Percentiles rank a stretch among this genome's conserved stretches.
Conservation (phyloP, 2,797 vertebrate species). For the Alca torda region DNA sequence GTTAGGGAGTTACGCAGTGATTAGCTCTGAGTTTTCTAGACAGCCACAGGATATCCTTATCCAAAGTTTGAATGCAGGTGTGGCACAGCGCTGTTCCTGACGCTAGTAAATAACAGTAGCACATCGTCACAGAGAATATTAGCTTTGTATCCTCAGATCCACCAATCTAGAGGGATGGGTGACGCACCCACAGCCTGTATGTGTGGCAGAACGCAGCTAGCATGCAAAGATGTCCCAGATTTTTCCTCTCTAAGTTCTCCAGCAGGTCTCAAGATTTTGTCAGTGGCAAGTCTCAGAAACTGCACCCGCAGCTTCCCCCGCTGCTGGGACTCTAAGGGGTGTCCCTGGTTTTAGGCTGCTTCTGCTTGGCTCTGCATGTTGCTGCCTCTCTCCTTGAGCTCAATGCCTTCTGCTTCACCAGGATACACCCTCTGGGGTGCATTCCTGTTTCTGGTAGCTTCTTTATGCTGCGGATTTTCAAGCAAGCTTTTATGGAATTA, state of each 20-base stretch:
- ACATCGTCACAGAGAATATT: background rate
- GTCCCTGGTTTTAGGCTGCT: background rate
- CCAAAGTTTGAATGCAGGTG: background rate
- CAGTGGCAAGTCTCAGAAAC: background rate
- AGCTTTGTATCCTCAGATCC: conserved; percentile 62
- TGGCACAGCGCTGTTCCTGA: background rate
- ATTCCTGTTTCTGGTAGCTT: background rate
- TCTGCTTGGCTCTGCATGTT: conserved; percentile 45
- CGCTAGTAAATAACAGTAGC: background rate
- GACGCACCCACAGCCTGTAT: background rate
- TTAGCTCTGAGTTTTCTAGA: background rate
- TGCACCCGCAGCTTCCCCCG: background rate
- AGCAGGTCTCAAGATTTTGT: background rate
- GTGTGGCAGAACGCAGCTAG: background rate
- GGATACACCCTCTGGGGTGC: background rate
- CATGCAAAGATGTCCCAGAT: background rate
- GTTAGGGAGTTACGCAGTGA: background rate
- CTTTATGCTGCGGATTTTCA: background rate
- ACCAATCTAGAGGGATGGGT: conserved; percentile 37
- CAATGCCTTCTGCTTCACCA: background rate
- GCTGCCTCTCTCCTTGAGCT: background rate
- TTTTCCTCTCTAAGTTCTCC: background rate
- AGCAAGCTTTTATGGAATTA: background rate
- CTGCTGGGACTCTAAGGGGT: background rate
- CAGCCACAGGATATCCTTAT: background rate